A percentile compares a stretch with the other conserved stretches of the same genome.
Conservation (phyloP, 1,140 invertebrate species). For the Sesamia nonagrioides region DNA sequence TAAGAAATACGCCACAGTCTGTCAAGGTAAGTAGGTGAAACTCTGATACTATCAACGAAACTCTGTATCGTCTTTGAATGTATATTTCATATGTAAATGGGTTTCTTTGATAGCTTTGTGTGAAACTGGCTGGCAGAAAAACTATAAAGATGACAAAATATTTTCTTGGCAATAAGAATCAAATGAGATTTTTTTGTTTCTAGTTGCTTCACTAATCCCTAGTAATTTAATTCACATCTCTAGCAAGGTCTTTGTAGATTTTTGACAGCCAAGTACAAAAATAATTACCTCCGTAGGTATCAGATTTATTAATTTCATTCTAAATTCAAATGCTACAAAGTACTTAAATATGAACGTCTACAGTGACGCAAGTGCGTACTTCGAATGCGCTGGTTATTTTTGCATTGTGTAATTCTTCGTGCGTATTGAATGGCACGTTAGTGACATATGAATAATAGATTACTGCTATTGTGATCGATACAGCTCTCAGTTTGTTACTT, state of each 20-base stretch:
- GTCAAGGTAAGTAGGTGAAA: slow-evolving; percentile 38
- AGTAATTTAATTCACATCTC: too few relatives aligned
- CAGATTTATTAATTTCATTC: neutral
- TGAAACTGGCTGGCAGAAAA: neutral
- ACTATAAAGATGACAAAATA: neutral
- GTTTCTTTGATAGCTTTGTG: neutral
- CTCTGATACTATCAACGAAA: slow-evolving; percentile 12
- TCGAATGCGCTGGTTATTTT: slow-evolving; percentile 50
- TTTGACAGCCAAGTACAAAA: neutral
- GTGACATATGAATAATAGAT: slow-evolving; percentile 53
- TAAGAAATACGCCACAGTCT: slow-evolving; percentile 61
- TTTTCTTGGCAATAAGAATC: neutral
- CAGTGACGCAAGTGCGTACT: slow-evolving; percentile 53
- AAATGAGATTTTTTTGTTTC: too few relatives aligned
- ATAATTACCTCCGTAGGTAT: neutral
- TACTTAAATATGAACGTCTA: neutral
- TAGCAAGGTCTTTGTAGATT: too few relatives aligned
- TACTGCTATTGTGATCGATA: slow-evolving; percentile 55
- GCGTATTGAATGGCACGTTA: slow-evolving; percentile 44
- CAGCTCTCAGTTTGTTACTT: slow-evolving; percentile 2
- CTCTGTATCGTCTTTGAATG: slow-evolving; percentile 10
- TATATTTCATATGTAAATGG: slow-evolving; percentile 1
- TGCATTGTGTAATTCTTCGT: slow-evolving; percentile 53
- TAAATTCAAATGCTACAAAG: slow-evolving; percentile 3
- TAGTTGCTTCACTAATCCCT: too few relatives aligned